Conservation (phyloP, 53 echinoderm and acorn worm genomes). For the Luidia sarsii region DNA sequence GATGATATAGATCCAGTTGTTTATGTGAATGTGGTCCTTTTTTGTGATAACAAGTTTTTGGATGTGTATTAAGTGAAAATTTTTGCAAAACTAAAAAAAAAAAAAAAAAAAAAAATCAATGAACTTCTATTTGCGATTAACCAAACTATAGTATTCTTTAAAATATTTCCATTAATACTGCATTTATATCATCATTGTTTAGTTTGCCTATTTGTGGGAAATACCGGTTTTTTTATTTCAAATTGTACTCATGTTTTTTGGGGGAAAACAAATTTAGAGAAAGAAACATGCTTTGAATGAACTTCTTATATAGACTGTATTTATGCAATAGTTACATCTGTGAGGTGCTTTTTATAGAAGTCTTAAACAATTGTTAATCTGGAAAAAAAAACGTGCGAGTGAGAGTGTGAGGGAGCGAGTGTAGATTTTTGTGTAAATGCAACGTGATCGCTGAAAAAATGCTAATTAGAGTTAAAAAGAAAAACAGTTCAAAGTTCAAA, state of each 20-base stretch:
- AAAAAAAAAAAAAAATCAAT: constrained; percentile 39
- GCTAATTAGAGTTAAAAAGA: constrained; percentile 32
- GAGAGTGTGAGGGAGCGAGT: not conserved
- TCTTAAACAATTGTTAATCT: constrained; percentile 10
- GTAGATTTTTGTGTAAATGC: constrained; percentile 8
- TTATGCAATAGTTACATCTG: constrained; percentile 57
- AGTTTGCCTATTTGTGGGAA: constrained; percentile 50
- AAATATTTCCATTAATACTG: constrained; percentile 58
- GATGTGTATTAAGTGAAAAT: constrained; percentile 44
- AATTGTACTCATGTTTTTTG: constrained; percentile 39
- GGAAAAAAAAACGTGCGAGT: constrained; percentile 11
- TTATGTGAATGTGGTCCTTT: constrained; percentile 31
- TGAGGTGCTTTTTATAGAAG: constrained; percentile 61
- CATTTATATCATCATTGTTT: constrained; percentile 48
- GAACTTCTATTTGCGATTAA: constrained; percentile 61
- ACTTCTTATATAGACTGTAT: constrained; percentile 60
- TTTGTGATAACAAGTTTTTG: constrained; percentile 45
- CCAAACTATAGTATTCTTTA: constrained; percentile 59
- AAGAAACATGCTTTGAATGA: constrained; percentile 56
- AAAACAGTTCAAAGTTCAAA: too few species aligned
- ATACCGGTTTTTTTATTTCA: constrained; percentile 39
- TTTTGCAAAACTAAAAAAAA: constrained; percentile 11
- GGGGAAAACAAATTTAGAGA: constrained; percentile 16
- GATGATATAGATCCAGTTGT: constrained; percentile 38
- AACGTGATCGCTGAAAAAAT: constrained; percentile 45